Evolutionary conservation across 2,113 vertebrate genomes (phyloP), one percentile per base, ranked within the genome.

Genomic region (Cettia cetti): DNA sequence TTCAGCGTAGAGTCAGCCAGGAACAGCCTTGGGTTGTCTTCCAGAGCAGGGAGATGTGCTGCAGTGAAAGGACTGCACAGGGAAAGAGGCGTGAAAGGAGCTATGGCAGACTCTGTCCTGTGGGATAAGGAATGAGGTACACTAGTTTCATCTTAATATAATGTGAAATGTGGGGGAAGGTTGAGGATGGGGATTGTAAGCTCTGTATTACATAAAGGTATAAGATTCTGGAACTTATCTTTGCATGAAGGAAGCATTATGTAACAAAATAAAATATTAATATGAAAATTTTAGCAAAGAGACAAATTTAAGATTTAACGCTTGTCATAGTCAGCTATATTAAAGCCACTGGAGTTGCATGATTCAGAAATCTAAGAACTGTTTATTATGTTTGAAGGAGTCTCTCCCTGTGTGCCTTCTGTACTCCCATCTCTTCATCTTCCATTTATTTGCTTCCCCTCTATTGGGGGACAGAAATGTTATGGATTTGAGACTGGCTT

Each of bases 251-350:
- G 76, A 86, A 90, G 76, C 21, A 6, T 95, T 96, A 94, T 75
- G 50, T 94, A 96, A 95, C 75, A 88, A 72, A 89, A 86, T 90
- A 70, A 94, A 95, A 86, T 81, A 92, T 88, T 90, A 87, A 88
- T 37, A n/a, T 24, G 30, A 60, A 64, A 54, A 77, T 80, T 83
- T 86, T 74, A 77, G 78, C 68, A 66, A 83, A 71, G 30, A 71
- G 82, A 85, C 45, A 82, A 61, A 59, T 75, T 82, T 79, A 68
- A 76, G 49, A 56, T 77, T 65, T 82, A 69, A 37, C 7, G 7
- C 22, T 63, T 82, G 54, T 26, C 52, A 45, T n/a, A 69, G 54
- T 53, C 59, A 86, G 33, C 53, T 72, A 3, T 65, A 70, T 77
- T 87, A 80, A 91, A 93, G 52, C 42, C 64, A 19, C 71, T 71